Evolutionary conservation across 2,888 invertebrate genomes (phyloP).

Genomic region (Hyppa rectilinea): DNA sequence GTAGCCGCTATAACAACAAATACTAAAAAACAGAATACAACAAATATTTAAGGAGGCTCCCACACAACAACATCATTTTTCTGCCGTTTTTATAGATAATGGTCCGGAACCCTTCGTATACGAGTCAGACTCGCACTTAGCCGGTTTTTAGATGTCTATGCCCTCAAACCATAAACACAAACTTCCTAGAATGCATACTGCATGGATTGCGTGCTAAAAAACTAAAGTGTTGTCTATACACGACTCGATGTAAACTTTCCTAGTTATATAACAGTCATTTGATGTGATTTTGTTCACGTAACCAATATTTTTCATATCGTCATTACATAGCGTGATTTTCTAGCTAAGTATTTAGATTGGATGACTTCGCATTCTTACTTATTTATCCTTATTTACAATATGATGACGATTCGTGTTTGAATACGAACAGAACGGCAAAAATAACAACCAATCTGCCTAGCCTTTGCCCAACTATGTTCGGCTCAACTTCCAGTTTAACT

Average conservation of each 20-base stretch:
- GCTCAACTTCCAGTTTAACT: no score
- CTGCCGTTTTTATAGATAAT: no score
- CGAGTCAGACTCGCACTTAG: no score
- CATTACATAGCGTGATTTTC: conserved; percentile 36
- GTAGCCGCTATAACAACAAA: no score
- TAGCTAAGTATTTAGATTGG: conserved; percentile 18
- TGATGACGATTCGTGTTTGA: background rate
- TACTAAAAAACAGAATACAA: no score
- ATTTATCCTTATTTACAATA: conserved; percentile 26
- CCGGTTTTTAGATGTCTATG: no score
- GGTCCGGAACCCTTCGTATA: no score
- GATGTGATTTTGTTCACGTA: conserved; percentile 42
- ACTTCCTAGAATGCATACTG: conserved; percentile 44
- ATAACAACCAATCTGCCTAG: background rate
- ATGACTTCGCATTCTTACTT: conserved; percentile 9
- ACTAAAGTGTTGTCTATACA: conserved; percentile 39
- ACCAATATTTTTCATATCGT: conserved; percentile 40
- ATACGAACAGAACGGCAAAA: no score
- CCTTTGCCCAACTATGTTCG: no score
- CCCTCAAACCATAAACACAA: conserved; percentile 41
- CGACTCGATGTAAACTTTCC: conserved; percentile 51
- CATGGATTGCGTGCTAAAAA: conserved; percentile 48
- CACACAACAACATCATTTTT: no score
- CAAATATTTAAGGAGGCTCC: no score
- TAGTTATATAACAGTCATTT: conserved; percentile 48